phyloP scores from a whole-genome alignment of 2,888 invertebrate species.

The Taphrorychus bicolor region DNA sequence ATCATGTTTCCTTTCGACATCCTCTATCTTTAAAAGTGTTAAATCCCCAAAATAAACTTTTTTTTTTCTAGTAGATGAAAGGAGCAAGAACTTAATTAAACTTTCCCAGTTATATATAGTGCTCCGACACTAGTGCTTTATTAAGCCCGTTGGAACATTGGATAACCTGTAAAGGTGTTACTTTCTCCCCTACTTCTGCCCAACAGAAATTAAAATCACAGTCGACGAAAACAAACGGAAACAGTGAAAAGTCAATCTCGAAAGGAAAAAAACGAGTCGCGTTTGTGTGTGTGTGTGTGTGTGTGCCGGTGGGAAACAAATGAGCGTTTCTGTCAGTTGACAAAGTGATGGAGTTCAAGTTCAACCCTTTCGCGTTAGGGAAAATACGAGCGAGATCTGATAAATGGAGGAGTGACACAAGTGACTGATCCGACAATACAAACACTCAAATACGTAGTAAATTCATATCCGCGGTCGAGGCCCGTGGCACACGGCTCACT shows the following conservation, averaged over 20 bases:
- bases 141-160: no score
- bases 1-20: no score
- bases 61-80: no score
- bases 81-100: no score
- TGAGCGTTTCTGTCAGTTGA: conserved; percentile 37
- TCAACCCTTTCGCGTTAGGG: conserved; percentile 42
- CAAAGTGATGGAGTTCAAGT: conserved; percentile 42
- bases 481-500: conserved; percentile 37
- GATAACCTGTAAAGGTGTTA: no score
- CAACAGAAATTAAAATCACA: no score
- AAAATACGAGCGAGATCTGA: conserved; percentile 45
- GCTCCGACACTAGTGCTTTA: no score
- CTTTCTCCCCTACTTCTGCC: no score
- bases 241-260: neutral
- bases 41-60: no score
- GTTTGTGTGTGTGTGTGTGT: conserved; percentile 8
- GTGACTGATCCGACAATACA: conserved; percentile 60
- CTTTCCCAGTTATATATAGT: no score
- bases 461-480: conserved; percentile 54
- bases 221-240: no score
- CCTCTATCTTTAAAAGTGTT: no score
- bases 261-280: conserved; percentile 21
- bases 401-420: conserved; percentile 59
- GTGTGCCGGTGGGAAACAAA: conserved; percentile 24
- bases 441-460: conserved; percentile 60